Evolutionary conservation across 2,888 invertebrate species (phyloP).

Genomic region (Caenorhabditis sulstoni): DNA sequence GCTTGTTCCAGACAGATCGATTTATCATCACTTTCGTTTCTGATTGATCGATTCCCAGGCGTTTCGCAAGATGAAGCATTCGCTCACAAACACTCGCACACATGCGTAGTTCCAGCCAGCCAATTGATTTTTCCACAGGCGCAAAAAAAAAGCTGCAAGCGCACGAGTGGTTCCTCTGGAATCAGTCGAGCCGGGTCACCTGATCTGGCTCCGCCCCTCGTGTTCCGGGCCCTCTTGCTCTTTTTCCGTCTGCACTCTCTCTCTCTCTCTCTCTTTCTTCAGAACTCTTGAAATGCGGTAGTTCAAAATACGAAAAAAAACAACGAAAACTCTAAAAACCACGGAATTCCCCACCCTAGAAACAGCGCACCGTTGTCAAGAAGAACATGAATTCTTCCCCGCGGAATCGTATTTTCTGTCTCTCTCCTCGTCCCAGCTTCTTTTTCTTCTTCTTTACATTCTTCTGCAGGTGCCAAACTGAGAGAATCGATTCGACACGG

Average conservation of each 20-base stretch:
- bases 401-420: slow-evolving; percentile 15
- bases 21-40: slow-evolving; percentile 33
- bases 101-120: too few relatives aligned
- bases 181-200: slow-evolving; percentile 1
- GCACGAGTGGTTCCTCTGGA: background rate
- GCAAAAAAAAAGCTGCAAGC: background rate
- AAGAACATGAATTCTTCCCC: background rate
- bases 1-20: background rate
- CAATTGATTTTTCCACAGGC: too few relatives aligned
- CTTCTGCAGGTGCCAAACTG: background rate
- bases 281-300: background rate
- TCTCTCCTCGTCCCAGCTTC: too few relatives aligned
- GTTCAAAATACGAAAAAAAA: too few relatives aligned
- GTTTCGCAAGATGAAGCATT: background rate
- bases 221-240: slow-evolving; percentile 2
- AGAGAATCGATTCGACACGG: slow-evolving; percentile 1
- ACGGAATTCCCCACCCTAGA: slow-evolving; percentile 12
- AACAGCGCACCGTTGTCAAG: slow-evolving; percentile 3
- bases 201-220: background rate
- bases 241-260: background rate
- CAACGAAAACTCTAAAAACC: background rate
- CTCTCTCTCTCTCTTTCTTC: background rate
- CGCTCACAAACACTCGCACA: background rate
- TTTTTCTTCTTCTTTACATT: background rate
- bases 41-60: background rate